Percentiles rank a stretch among this genome's conserved stretches.
Conservation (phyloP, 2,888 invertebrate species). For the Ichneumoninae sp. region DNA sequence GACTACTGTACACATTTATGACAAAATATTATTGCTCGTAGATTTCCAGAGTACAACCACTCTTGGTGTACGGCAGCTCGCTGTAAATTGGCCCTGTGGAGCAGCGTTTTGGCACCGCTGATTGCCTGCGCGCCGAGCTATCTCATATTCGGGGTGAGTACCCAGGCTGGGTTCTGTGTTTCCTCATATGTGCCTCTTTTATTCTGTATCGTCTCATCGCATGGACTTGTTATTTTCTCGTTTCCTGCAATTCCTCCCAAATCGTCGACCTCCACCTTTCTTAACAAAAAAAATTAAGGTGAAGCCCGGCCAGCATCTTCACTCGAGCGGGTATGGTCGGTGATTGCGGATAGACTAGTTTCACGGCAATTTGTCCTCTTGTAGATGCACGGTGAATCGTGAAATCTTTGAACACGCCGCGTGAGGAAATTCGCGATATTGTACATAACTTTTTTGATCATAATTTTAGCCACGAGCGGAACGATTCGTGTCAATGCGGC, state of each 20-base stretch:
- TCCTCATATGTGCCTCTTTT: conserved; percentile 5
- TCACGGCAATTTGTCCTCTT: not conserved
- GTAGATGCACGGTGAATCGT: not conserved
- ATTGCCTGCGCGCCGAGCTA: conserved; percentile 94
- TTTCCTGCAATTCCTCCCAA: conserved; percentile 2
- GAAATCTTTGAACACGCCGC: not conserved
- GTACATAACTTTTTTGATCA: not conserved
- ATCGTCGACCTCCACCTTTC: not conserved
- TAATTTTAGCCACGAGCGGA: too few relatives aligned
- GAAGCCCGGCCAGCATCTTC: not conserved
- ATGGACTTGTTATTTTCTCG: conserved; percentile 5
- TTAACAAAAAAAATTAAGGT: not conserved
- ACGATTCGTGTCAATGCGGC: too few relatives aligned
- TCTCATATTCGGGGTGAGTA: conserved; percentile 87
- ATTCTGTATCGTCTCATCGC: conserved; percentile 11
- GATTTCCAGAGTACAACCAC: conserved; percentile 91
- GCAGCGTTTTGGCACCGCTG: conserved; percentile 91
- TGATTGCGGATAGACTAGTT: conserved; percentile 19
- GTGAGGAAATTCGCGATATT: not conserved
- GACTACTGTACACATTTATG: conserved; percentile 10
- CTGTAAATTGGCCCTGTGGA: conserved; percentile 90
- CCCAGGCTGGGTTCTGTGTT: not conserved
- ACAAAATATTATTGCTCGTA: conserved; percentile 79
- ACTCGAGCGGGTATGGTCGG: not conserved
- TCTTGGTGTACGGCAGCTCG: conserved; percentile 91